Conservation (phyloP, 1,140 invertebrate species). For the Pseudomyrmex gracilis region DNA sequence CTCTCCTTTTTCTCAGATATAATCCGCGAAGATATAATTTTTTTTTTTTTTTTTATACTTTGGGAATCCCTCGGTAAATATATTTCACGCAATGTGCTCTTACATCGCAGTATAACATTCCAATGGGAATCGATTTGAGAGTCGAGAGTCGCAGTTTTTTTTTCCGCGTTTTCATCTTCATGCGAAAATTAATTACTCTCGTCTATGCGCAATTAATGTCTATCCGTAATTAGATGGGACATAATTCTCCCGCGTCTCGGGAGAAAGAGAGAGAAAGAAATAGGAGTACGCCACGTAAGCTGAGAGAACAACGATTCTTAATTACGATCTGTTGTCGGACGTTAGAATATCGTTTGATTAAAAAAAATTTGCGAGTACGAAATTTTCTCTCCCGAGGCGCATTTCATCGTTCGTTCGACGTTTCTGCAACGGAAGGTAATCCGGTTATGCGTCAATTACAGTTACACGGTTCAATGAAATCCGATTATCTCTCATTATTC, state of each 20-base stretch:
- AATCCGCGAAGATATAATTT: slow-evolving; percentile 46
- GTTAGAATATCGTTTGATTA: slow-evolving; percentile 43
- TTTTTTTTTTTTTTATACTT: slow-evolving; percentile 8
- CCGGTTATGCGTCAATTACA: slow-evolving; percentile 56
- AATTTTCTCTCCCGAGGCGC: background rate
- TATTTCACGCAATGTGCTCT: background rate
- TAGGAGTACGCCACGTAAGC: background rate
- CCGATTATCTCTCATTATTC: slow-evolving; percentile 62
- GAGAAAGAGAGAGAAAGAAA: background rate
- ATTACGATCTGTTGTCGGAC: slow-evolving; percentile 39
- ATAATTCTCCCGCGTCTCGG: slow-evolving; percentile 4
- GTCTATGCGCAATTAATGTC: background rate
- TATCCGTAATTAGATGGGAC: slow-evolving; percentile 4
- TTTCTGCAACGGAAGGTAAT: slow-evolving; percentile 27
- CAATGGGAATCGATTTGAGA: background rate
- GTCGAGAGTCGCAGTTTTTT: too few species aligned
- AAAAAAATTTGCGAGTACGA: slow-evolving; percentile 31
- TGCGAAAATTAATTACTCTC: slow-evolving; percentile 18
- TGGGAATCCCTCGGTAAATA: background rate
- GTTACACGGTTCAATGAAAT: slow-evolving; percentile 58
- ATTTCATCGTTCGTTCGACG: background rate
- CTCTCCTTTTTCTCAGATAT: slow-evolving; percentile 49
- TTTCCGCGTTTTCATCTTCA: background rate
- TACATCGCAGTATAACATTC: background rate
- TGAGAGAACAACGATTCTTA: slow-evolving; percentile 13